Base-by-base conservation (phyloP, 2,797 vertebrate species). In the Chelonia mydas region DNA sequence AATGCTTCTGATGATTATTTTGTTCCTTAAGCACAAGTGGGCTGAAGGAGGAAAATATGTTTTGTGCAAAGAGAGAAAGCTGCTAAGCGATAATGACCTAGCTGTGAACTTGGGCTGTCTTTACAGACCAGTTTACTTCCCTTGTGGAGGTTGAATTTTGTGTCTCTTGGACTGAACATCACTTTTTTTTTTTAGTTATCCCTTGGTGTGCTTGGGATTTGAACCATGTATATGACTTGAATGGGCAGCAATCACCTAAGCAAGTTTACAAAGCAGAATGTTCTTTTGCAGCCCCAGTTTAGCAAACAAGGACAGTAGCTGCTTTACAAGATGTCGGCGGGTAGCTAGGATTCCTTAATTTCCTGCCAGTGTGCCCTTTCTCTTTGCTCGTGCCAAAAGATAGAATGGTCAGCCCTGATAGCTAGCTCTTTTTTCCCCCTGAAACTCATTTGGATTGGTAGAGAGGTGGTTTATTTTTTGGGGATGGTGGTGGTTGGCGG, bases 1-100 rank as follows among this genome's bases (percentile, higher is more conserved):
- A 91, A 94, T 96, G 21, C 90, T 97, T 90, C 74, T 12, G 61
- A 88, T 94, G 92, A 88, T 91, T 47, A 93, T 94, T 96, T 87
- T 81, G 96, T 97, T 91, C n/a, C 87, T 90, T 90, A 84, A 96
- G 95, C 95, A 92, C 81, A 82, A 96, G 92, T 90, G 77, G 81
- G 76, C 77, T 72, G 78, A 83, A 72, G 94, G 94, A 54, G 45
- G 19, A 68, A 94, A 93, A 82, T 28, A 19, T 54, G 76, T 88
- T 83, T 85, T 97, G 88, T 53, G 77, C 15, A 37, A 86, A 78
- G 45, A 83, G 51, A 89, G 54, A 41, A 89, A 80, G 88, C 82
- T 53, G 51, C 2, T 86, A 83, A 12, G 16, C 2, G 76, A 57
- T 90, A 81, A 33, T 59, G 91, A 55, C 86, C 90, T 83, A 25